Conservation (phyloP, 35 echinoderm and acorn worm genomes). For the Heliocidaris erythrogramma region DNA sequence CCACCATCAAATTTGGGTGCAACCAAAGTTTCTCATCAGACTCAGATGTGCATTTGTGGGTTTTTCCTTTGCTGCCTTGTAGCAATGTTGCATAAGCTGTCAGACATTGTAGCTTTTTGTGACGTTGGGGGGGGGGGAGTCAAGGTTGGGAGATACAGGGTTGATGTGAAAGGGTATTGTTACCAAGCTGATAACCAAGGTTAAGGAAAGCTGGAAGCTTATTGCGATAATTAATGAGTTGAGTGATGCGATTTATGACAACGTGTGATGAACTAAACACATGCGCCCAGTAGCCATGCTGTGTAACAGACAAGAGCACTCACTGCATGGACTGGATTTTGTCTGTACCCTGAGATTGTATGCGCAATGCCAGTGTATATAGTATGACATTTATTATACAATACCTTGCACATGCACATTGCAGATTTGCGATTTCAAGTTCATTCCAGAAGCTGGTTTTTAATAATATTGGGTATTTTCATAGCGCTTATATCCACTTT, state of each 20-base stretch:
- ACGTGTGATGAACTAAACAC: conserved; percentile 31
- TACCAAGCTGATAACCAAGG: conserved; percentile 30
- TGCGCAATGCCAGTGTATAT: neutral
- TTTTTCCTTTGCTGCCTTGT: too few species aligned
- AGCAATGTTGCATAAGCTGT: too few species aligned
- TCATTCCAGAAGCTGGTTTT: too few species aligned
- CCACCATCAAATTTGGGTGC: too few species aligned
- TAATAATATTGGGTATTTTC: too few species aligned
- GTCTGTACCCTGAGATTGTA: neutral
- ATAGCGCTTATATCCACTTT: too few species aligned
- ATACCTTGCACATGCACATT: neutral
- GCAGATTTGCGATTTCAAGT: neutral
- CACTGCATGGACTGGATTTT: neutral
- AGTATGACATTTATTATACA: neutral
- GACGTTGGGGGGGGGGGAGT: neutral
- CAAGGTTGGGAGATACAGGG: neutral
- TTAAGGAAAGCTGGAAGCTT: conserved; percentile 41
- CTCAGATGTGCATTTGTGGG: too few species aligned
- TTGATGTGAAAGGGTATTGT: neutral
- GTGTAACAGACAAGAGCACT: neutral
- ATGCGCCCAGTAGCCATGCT: conserved; percentile 14
- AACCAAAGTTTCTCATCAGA: too few species aligned
- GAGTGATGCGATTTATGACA: conserved; percentile 43
- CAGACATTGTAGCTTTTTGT: too few species aligned
- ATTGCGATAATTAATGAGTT: conserved; percentile 31